These are phyloP conservation scores for Drosophila ustulata DNA, from an alignment of 2,888 invertebrate species.

Conservation along the genomic window DNA sequence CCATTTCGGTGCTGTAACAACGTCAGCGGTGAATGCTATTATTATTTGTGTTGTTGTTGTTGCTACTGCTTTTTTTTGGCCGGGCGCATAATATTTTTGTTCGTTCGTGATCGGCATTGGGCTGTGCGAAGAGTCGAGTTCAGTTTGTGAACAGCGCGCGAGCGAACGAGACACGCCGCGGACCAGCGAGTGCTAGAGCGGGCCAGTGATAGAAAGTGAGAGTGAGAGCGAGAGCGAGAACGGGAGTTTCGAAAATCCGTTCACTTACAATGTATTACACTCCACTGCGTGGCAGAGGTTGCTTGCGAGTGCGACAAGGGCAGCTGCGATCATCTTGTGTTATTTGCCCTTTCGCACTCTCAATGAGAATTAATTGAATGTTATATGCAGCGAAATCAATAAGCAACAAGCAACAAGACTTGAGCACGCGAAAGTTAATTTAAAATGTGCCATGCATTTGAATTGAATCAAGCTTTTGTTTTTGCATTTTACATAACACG, in stretches of 20 bases:
- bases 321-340: neutral
- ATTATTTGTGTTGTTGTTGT: constrained; percentile 31
- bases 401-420: constrained; percentile 5
- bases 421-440: constrained; percentile 33
- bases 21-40: constrained; percentile 57
- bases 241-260: constrained; percentile 11
- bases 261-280: constrained; percentile 5
- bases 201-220: constrained; percentile 30
- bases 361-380: constrained; percentile 31
- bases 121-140: constrained; percentile 60
- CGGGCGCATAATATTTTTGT: constrained; percentile 44
- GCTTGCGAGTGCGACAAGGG: constrained; percentile 1
- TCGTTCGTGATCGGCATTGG: constrained; percentile 69
- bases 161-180: constrained; percentile 63
- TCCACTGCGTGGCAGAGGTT: neutral
- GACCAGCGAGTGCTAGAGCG: constrained; percentile 26
- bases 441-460: constrained; percentile 32
- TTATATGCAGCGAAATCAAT: constrained; percentile 14
- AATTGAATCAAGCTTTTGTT: constrained; percentile 22
- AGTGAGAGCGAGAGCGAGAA: constrained; percentile 30
- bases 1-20: constrained; percentile 48
- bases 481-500: constrained; percentile 12
- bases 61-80: constrained; percentile 40
- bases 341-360: constrained; percentile 24
- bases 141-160: constrained; percentile 66